These are phyloP conservation scores for Empidonax traillii DNA, from an alignment of 2,113 vertebrate species.

Conservation along the genomic window DNA sequence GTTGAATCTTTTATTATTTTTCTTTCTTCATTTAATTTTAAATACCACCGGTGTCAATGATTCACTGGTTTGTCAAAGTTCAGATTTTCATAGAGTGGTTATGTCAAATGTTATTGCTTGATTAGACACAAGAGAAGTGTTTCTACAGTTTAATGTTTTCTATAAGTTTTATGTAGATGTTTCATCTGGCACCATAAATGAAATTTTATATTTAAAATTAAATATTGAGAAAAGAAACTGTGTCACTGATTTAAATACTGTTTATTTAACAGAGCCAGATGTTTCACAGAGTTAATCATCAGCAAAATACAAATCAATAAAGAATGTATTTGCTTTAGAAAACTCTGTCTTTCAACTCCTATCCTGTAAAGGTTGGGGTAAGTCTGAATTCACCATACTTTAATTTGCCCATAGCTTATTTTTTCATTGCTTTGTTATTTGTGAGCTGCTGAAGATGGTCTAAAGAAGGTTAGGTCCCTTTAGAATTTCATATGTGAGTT, in stretches of 20 bases:
- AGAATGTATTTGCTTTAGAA: slow-evolving; percentile 6
- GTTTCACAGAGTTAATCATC: slow-evolving; percentile 25
- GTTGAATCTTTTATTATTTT: background rate
- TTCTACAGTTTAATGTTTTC: background rate
- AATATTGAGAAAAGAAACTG: background rate
- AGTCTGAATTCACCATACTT: background rate
- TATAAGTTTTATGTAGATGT: background rate
- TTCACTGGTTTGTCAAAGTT: background rate
- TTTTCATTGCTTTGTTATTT: background rate
- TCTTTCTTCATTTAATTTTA: background rate
- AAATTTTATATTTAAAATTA: background rate
- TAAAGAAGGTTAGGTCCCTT: background rate
- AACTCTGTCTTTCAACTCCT: background rate
- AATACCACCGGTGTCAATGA: background rate
- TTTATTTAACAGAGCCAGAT: background rate
- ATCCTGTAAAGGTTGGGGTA: background rate
- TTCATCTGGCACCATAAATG: background rate
- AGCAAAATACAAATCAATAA: background rate
- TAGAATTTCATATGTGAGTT: background rate
- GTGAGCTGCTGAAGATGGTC: background rate
- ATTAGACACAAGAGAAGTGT: background rate
- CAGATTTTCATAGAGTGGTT: background rate
- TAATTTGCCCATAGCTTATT: background rate
- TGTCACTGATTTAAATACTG: background rate
- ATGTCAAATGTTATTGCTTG: background rate